These are phyloP conservation scores for Anguilla rostrata DNA, from an alignment of 2,113 vertebrate genomes.

Conservation along the genomic window DNA sequence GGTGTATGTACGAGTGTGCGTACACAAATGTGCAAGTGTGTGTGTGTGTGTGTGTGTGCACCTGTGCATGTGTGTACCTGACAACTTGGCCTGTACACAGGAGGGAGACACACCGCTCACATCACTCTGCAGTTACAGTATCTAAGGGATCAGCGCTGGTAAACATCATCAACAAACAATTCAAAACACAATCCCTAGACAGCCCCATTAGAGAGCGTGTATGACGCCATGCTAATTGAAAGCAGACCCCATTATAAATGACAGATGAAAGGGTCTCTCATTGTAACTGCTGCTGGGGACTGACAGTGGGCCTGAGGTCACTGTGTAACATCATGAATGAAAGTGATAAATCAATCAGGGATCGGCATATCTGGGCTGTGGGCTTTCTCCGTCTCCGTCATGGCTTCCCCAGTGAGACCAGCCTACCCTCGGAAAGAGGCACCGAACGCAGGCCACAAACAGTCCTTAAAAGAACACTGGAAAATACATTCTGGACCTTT, in stretches of 20 bases:
- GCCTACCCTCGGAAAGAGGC: background rate
- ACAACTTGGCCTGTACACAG: background rate
- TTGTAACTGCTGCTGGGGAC: background rate
- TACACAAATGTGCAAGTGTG: background rate
- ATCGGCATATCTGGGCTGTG: background rate
- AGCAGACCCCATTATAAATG: background rate
- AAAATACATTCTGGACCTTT: background rate
- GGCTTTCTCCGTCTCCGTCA: background rate
- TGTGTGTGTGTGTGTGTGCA: background rate
- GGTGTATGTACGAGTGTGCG: background rate
- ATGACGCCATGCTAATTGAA: conserved; percentile 3
- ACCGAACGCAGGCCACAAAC: background rate
- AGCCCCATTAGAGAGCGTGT: background rate
- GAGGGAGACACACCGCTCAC: background rate
- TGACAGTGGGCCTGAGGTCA: background rate
- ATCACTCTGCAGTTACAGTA: background rate
- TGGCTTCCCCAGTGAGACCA: background rate
- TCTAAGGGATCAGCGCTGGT: background rate
- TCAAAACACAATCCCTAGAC: background rate
- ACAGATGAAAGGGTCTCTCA: background rate
- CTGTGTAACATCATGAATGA: background rate
- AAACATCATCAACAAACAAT: background rate
- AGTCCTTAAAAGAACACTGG: background rate
- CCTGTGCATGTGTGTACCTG: background rate
- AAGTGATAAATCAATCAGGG: background rate